A percentile compares a stretch with the other conserved stretches of the same genome.
phyloP scores from a whole-genome alignment of 2,113 vertebrate genomes.

The Poeciliopsis turrubarensis region DNA sequence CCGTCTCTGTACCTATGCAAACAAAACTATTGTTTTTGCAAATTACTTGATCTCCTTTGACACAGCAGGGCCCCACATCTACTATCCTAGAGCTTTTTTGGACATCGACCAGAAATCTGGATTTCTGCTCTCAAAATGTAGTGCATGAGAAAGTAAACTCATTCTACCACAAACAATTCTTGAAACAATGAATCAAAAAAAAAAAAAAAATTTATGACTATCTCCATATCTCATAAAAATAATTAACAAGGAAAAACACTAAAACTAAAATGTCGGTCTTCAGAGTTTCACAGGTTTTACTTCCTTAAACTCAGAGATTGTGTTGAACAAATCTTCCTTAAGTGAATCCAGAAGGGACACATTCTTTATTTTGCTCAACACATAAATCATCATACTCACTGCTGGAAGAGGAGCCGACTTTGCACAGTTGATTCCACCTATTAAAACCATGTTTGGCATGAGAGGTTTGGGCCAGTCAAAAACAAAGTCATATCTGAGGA shows the following conservation, averaged over 20 bases:
- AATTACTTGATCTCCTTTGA: conserved; percentile 8
- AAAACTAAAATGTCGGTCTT: neutral
- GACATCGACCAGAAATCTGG: neutral
- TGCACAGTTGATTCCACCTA: conserved; percentile 83
- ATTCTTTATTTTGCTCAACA: conserved; percentile 9
- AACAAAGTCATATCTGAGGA: conserved; percentile 85
- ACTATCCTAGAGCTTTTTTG: neutral
- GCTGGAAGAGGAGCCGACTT: conserved; percentile 71
- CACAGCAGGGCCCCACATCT: conserved; percentile 4
- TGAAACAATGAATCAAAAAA: neutral
- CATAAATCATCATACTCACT: conserved; percentile 69
- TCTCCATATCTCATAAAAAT: neutral
- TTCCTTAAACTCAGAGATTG: conserved; percentile 2
- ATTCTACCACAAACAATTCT: neutral
- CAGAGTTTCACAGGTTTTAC: neutral
- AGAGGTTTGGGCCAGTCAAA: conserved; percentile 84
- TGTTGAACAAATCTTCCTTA: neutral
- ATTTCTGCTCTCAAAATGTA: conserved; percentile 2
- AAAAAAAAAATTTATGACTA: no score
- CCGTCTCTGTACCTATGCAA: neutral
- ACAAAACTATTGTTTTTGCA: neutral
- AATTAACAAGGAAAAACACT: neutral
- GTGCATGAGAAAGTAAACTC: neutral
- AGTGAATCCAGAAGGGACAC: conserved; percentile 29
- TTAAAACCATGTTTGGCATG: conserved; percentile 87